These are phyloP conservation scores for Bombus vancouverensis DNA, from an alignment of 1,140 invertebrate species.

Conservation along the genomic window DNA sequence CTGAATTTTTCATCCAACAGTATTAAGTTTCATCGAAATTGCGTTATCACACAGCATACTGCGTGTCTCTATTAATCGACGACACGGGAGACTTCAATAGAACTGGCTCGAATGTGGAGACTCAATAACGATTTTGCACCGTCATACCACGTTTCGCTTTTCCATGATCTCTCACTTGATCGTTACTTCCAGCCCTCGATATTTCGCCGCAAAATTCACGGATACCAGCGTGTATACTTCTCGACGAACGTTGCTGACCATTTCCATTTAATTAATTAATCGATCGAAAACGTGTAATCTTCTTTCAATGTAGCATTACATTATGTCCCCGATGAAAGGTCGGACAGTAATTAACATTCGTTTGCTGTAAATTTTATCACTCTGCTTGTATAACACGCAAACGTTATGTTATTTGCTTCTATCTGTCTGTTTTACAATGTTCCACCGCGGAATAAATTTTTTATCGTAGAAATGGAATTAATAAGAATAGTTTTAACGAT, in stretches of 20 bases:
- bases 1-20: background rate
- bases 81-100: constrained; percentile 33
- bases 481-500: background rate
- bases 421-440: background rate
- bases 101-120: constrained; percentile 15
- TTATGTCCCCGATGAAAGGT: constrained; percentile 22
- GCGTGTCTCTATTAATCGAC: constrained; percentile 36
- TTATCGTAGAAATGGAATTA: background rate
- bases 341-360: constrained; percentile 20
- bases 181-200: constrained; percentile 25
- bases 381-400: constrained; percentile 1
- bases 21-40: background rate
- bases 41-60: background rate
- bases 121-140: constrained; percentile 43
- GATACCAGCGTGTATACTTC: background rate
- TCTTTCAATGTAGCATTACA: constrained; percentile 43
- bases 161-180: constrained; percentile 53
- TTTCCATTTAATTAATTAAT: constrained; percentile 56
- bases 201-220: constrained; percentile 1
- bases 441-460: background rate
- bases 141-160: constrained; percentile 71
- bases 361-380: constrained; percentile 2
- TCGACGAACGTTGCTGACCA: constrained; percentile 2
- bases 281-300: constrained; percentile 51
- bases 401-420: background rate